A percentile compares a stretch with the other conserved stretches of the same genome.
phyloP scores from a whole-genome alignment of 2,113 vertebrate species.

The Scomber colias region DNA sequence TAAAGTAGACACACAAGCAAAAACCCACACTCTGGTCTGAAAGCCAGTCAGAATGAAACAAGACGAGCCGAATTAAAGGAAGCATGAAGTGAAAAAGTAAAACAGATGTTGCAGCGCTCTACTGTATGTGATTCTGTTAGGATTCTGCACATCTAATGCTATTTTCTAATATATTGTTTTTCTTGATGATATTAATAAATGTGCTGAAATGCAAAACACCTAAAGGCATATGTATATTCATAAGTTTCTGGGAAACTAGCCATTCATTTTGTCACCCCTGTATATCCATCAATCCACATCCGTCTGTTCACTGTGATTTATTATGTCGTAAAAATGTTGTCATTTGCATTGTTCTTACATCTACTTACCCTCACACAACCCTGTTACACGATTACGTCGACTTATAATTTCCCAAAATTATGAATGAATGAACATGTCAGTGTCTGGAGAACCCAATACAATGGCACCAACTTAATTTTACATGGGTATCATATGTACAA shows the following conservation, averaged over 20 bases:
- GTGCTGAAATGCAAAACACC: conserved; percentile 3
- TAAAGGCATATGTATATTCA: neutral
- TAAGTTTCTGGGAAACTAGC: neutral
- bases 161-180: neutral
- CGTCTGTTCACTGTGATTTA: too few species aligned
- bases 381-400: too few species aligned
- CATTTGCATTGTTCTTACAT: too few species aligned
- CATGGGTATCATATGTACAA: too few species aligned
- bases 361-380: too few species aligned
- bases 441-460: too few species aligned
- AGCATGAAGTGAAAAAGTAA: conserved; percentile 5
- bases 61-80: neutral
- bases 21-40: neutral
- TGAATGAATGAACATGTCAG: too few species aligned
- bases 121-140: neutral
- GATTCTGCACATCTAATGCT: neutral
- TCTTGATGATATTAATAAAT: neutral
- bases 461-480: too few species aligned
- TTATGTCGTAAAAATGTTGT: too few species aligned
- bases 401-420: too few species aligned
- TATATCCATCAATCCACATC: too few species aligned
- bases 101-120: conserved; percentile 2
- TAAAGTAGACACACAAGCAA: conserved; percentile 9
- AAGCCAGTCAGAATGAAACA: neutral
- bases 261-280: too few species aligned